A percentile compares a stretch with the other conserved stretches of the same genome.
Conservation (phyloP, 2,888 invertebrate genomes). For the Napeogenes inachia region DNA sequence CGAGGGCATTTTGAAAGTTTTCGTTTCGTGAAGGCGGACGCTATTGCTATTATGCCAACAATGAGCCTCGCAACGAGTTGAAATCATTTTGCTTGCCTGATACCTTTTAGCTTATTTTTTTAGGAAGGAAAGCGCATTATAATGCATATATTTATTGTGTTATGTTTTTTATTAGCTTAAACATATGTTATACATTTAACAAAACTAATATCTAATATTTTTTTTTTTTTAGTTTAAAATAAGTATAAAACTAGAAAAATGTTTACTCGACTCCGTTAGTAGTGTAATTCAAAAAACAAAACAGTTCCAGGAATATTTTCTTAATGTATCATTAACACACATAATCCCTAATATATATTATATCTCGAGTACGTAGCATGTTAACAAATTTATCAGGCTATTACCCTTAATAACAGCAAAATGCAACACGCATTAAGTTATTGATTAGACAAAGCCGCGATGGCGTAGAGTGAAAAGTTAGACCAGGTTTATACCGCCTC, state of each 20-base stretch:
- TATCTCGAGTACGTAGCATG: background rate
- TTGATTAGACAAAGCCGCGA: slow-evolving; percentile 46
- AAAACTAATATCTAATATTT: too few relatives aligned
- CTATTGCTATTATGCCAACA: slow-evolving; percentile 61
- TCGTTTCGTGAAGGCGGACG: slow-evolving; percentile 68
- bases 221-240: too few relatives aligned
- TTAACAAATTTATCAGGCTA: slow-evolving; percentile 3
- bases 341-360: too few relatives aligned
- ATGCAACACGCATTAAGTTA: slow-evolving; percentile 37
- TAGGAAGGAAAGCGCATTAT: background rate
- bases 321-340: too few relatives aligned
- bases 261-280: too few relatives aligned
- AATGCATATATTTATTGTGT: background rate
- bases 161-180: too few relatives aligned
- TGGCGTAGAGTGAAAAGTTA: slow-evolving; percentile 47
- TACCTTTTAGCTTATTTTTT: slow-evolving; percentile 16
- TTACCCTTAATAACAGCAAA: slow-evolving; percentile 11
- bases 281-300: too few relatives aligned
- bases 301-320: too few relatives aligned
- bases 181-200: too few relatives aligned
- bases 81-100: slow-evolving; percentile 51
- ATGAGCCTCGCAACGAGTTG: slow-evolving; percentile 54
- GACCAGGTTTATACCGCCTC: slow-evolving; percentile 34
- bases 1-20: slow-evolving; percentile 70
- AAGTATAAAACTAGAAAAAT: too few relatives aligned